Base-by-base conservation (phyloP, 2,797 vertebrate genomes). In the Macrochelys suwanniensis region DNA sequence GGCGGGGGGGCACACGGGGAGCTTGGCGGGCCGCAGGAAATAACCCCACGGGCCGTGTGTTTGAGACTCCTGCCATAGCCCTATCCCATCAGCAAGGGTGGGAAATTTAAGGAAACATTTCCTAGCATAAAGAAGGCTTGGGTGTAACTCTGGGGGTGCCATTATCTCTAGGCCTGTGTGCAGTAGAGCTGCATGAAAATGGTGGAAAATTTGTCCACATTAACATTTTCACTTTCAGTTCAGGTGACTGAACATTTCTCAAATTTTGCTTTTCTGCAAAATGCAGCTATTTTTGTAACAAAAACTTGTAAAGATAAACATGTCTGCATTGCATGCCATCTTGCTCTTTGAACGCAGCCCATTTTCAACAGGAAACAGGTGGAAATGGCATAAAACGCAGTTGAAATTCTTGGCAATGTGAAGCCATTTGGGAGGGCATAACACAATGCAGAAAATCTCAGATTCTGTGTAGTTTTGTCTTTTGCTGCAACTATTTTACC, bases 261-360 rank as follows among this genome's bases (percentile, higher is more conserved):
- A 45, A 13, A 85, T 89, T 95, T 51, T 82, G 76, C 23, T 50
- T 94, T 68, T 86, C 56, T 93, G 86, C 51, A 91, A 94, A 96
- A 77, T 11, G 33, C 53, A 92, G 68, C 37, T 92, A 80, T 95
- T 56, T 42, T 74, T 92, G 56, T 86, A 93, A 83, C 19, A 79
- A 90, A 90, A 1, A 2, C 49, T 49, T 80, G 50, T 12, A 26
- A 76, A 84, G 50, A 76, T 65, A 15, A 94, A 76, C 37, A 17
- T 19, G 65, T 87, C 82, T 87, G 78, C 31, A 50, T 45, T 86
- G 47, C 49, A 82, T 91, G 83, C 51, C 83, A 93, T 33, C 31
- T 13, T 71, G 49, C 23, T 91, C 56, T 0, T 0, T 54, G 78
- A 74, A 81, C 33, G 87, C 80, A 47, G 76, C 94, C 84, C 9